A percentile compares a stretch with the other conserved stretches of the same genome.
Conservation (phyloP, 1,140 invertebrate genomes). For the Cotesia glomerata region DNA sequence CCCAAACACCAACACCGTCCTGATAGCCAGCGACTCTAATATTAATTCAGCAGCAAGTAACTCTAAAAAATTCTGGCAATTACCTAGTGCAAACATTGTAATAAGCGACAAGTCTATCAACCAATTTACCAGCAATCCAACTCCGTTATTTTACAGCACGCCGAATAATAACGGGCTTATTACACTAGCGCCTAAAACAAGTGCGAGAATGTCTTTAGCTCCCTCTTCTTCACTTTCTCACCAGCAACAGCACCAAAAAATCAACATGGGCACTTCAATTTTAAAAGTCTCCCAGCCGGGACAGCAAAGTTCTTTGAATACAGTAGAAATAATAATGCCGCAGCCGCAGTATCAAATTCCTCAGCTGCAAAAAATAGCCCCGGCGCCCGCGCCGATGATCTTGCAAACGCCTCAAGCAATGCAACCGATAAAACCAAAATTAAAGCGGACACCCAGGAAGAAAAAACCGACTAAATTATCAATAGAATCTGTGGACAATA, state of each 20-base stretch:
- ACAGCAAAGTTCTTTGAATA: not conserved
- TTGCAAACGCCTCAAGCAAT: no score
- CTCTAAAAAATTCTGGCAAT: not conserved
- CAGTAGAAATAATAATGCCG: constrained; percentile 13
- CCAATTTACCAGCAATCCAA: not conserved
- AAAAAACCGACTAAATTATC: constrained; percentile 28
- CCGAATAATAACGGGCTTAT: not conserved
- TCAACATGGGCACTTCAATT: not conserved
- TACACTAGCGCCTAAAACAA: not conserved
- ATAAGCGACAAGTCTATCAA: no score
- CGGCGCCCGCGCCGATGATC: not conserved
- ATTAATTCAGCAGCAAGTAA: not conserved
- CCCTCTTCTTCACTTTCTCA: not conserved
- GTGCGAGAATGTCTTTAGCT: constrained; percentile 2
- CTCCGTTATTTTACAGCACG: not conserved
- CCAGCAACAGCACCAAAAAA: not conserved
- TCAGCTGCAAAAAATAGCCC: not conserved
- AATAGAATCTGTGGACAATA: not conserved
- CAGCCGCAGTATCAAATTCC: constrained; percentile 12
- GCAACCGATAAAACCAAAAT: not conserved
- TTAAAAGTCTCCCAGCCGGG: not conserved
- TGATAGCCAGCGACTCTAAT: constrained; percentile 3
- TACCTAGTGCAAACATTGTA: no score
- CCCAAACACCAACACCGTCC: not conserved
- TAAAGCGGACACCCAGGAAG: constrained; percentile 26